A percentile compares a stretch with the other conserved stretches of the same genome.
Evolutionary conservation across 2,113 vertebrate genomes (phyloP).

Genomic region (Hoplias malabaricus): DNA sequence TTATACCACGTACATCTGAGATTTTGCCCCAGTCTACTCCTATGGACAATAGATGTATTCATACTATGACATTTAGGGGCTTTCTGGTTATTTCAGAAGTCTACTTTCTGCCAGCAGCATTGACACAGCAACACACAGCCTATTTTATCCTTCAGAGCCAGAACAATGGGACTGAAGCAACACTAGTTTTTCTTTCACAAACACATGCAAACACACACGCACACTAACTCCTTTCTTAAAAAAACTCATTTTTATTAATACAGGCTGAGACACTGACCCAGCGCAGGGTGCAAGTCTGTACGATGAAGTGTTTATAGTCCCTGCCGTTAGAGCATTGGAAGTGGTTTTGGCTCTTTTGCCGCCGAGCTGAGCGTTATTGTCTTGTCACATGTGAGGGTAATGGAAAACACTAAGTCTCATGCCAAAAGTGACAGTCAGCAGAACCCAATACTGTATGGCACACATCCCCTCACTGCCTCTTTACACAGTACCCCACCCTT

Average conservation of each 20-base stretch:
- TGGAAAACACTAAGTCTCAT: constrained; percentile 55
- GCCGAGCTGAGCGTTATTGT: constrained; percentile 48
- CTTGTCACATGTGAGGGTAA: constrained; percentile 60
- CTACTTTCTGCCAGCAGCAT: constrained; percentile 47
- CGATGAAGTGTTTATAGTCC: constrained; percentile 45
- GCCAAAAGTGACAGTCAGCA: constrained; percentile 53
- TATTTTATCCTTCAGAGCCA: constrained; percentile 28
- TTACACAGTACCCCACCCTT: constrained; percentile 7
- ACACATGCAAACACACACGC: constrained; percentile 1
- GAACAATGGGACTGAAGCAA: constrained; percentile 41
- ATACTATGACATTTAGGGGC: constrained; percentile 35
- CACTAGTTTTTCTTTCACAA: constrained; percentile 33
- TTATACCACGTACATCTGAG: constrained; percentile 31
- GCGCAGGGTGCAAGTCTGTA: constrained; percentile 34
- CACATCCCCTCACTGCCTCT: constrained; percentile 5
- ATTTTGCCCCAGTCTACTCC: constrained; percentile 16
- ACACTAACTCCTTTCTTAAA: constrained; percentile 12
- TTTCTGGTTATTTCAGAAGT: constrained; percentile 53
- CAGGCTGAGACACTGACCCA: constrained; percentile 33
- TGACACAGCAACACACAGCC: constrained; percentile 41
- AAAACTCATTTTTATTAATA: constrained; percentile 13
- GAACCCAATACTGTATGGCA: constrained; percentile 41
- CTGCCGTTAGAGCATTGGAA: constrained; percentile 44
- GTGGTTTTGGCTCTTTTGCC: constrained; percentile 44
- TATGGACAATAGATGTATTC: constrained; percentile 53